Percentiles rank a stretch among this genome's conserved stretches.
Evolutionary conservation across 2,888 invertebrate genomes (phyloP).

Genomic region (Anarsia innoxiella): DNA sequence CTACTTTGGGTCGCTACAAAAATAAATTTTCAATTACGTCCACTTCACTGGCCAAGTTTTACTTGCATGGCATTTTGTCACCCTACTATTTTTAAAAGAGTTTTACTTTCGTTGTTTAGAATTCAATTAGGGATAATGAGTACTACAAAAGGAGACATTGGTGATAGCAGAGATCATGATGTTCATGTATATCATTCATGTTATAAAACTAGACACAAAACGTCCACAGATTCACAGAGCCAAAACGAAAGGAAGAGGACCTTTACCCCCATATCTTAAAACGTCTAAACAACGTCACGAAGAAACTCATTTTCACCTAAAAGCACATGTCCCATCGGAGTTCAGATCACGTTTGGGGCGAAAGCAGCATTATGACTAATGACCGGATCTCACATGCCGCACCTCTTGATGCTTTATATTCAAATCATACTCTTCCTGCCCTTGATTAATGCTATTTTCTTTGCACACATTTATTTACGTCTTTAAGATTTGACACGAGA

Average conservation of each 20-base stretch:
- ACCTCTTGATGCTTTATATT: slow-evolving; percentile 51
- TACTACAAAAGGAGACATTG: too few relatives aligned
- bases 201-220: too few relatives aligned
- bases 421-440: slow-evolving; percentile 68
- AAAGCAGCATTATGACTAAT: slow-evolving; percentile 66
- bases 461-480: slow-evolving; percentile 55
- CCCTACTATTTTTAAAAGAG: too few relatives aligned
- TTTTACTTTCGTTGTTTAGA: too few relatives aligned
- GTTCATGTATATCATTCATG: too few relatives aligned
- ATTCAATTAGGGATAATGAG: too few relatives aligned
- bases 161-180: too few relatives aligned
- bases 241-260: too few relatives aligned
- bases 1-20: slow-evolving; percentile 1
- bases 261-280: too few relatives aligned
- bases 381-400: slow-evolving; percentile 57
- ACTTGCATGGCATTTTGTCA: too few relatives aligned
- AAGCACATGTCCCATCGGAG: slow-evolving; percentile 41
- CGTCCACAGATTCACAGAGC: too few relatives aligned
- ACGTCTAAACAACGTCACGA: too few relatives aligned
- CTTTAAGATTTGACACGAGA: slow-evolving; percentile 24
- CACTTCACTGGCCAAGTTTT: slow-evolving; percentile 8
- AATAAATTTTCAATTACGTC: slow-evolving; percentile 11
- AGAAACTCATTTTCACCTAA: slow-evolving; percentile 28
- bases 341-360: slow-evolving; percentile 52
- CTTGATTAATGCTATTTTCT: slow-evolving; percentile 71